Conservation (phyloP, 2,888 invertebrate genomes). For the Drosophila setosimentum region DNA sequence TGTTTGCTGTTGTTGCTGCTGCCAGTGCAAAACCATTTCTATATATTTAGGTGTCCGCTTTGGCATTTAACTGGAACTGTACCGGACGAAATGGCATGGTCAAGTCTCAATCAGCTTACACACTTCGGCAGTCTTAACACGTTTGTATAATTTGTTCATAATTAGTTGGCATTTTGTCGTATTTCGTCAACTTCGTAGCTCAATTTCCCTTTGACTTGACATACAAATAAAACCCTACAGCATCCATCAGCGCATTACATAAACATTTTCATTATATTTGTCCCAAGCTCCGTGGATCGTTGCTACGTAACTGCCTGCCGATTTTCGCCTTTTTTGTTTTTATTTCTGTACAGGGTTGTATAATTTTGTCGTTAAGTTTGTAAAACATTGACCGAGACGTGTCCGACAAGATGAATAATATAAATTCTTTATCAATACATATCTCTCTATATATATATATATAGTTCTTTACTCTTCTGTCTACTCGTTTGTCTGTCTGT, state of each 20-base stretch:
- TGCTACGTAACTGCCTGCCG: conserved; percentile 62
- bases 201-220: conserved; percentile 3
- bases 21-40: conserved; percentile 1
- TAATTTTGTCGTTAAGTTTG: not conserved
- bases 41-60: conserved; percentile 1
- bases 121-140: conserved; percentile 18
- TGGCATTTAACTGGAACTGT: conserved; percentile 2
- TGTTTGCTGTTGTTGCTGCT: not conserved
- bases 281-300: conserved; percentile 34
- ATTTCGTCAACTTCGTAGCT: conserved; percentile 20
- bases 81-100: not conserved
- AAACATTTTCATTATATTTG: conserved; percentile 62
- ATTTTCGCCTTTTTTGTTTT: conserved; percentile 29
- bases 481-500: not conserved
- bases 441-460: not conserved
- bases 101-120: conserved; percentile 31
- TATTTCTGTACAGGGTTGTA: not conserved
- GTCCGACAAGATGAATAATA: not conserved
- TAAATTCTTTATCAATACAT: not conserved
- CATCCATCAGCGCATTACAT: conserved; percentile 28
- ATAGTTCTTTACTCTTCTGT: not conserved
- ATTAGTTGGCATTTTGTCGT: conserved; percentile 34
- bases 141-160: conserved; percentile 48
- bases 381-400: not conserved
- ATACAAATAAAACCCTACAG: conserved; percentile 6